Conservation (phyloP, 2,888 invertebrate genomes). For the Sussaba pulchella region DNA sequence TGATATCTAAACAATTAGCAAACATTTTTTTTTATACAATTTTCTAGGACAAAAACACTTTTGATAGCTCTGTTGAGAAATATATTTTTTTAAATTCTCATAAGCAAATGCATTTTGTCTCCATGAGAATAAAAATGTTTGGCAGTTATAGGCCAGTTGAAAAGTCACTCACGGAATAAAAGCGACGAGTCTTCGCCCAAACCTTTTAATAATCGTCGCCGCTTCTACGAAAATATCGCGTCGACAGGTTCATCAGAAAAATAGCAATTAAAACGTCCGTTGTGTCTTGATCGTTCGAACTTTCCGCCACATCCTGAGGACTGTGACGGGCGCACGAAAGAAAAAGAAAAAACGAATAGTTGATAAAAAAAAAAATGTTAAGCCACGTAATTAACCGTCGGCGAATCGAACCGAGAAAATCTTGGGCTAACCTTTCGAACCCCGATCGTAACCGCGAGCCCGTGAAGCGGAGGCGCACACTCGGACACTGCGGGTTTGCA, state of each 20-base stretch:
- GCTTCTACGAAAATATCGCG: constrained; percentile 49
- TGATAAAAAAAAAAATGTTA: constrained; percentile 30
- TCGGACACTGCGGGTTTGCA: constrained; percentile 21
- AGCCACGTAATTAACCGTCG: constrained; percentile 66
- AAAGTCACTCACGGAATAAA: background rate
- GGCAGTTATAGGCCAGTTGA: too few species aligned
- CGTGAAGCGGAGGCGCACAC: constrained; percentile 33
- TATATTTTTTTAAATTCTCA: too few species aligned
- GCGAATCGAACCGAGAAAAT: constrained; percentile 62
- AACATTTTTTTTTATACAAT: too few species aligned
- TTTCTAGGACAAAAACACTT: too few species aligned
- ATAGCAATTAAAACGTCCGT: constrained; percentile 63
- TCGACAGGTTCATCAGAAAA: constrained; percentile 43
- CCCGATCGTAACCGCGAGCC: constrained; percentile 46
- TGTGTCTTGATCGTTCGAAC: constrained; percentile 31
- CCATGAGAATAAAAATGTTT: too few species aligned
- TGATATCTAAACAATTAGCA: too few species aligned
- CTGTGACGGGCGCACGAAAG: constrained; percentile 23
- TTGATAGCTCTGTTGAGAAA: too few species aligned
- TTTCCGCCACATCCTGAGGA: constrained; percentile 28
- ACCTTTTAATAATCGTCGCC: too few species aligned
- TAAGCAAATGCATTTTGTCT: too few species aligned
- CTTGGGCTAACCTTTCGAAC: constrained; percentile 61
- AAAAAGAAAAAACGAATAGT: constrained; percentile 13
- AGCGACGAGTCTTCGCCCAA: background rate